Conservation (phyloP, 2,113 vertebrate species). For the Aphyosemion australe region DNA sequence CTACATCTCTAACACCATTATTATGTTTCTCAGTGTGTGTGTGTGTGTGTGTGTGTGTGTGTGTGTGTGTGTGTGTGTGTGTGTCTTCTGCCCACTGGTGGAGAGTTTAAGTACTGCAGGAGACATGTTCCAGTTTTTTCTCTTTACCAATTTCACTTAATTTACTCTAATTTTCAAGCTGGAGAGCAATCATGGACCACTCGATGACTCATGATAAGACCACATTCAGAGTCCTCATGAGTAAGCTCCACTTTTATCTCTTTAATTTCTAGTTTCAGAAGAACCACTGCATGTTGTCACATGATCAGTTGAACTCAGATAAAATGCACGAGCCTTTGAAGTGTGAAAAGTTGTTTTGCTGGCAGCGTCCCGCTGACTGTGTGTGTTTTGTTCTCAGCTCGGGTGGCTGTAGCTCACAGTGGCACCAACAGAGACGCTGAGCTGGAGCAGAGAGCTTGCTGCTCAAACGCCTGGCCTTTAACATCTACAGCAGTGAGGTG, state of each 20-base stretch:
- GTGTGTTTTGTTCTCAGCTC: conserved; percentile 77
- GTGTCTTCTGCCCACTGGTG: too few relatives aligned
- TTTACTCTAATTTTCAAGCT: conserved; percentile 80
- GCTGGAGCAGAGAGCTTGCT: conserved; percentile 97
- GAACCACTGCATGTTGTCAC: neutral
- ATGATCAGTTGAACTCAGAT: neutral
- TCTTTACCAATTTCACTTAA: neutral
- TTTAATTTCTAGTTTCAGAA: neutral
- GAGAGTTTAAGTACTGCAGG: too few relatives aligned
- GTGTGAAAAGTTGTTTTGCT: neutral
- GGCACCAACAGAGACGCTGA: conserved; percentile 95
- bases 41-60: too few relatives aligned
- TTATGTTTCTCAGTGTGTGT: too few relatives aligned
- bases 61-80: too few relatives aligned
- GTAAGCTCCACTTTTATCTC: conserved; percentile 76
- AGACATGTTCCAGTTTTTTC: too few relatives aligned
- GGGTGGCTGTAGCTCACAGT: conserved; percentile 97
- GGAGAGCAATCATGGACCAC: conserved; percentile 99
- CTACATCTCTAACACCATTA: too few relatives aligned
- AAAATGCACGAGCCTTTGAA: neutral
- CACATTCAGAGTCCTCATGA: conserved; percentile 98
- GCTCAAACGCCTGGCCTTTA: conserved; percentile 95
- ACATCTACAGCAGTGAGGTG: conserved; percentile 97
- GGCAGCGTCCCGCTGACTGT: neutral
- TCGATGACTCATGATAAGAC: conserved; percentile 99